phyloP scores from a whole-genome alignment of 1,140 invertebrate genomes.

The Bilobella aurantiaca region DNA sequence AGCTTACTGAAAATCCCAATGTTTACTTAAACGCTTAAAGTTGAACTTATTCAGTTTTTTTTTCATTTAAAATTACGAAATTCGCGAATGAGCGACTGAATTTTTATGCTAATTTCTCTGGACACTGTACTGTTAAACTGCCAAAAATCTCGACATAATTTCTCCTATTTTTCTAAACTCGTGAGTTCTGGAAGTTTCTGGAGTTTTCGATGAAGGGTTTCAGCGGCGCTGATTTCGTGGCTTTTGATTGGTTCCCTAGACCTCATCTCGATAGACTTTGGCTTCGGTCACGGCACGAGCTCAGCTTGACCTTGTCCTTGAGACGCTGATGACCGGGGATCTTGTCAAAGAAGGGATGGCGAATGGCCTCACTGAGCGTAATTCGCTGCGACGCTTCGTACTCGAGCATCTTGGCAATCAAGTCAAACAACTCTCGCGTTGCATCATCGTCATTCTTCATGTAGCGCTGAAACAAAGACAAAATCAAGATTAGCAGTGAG shows the following conservation, averaged over 20 bases:
- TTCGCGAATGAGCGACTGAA: too few species aligned
- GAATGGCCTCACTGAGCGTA: slow-evolving; percentile 73
- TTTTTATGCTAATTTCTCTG: too few species aligned
- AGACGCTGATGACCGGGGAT: slow-evolving; percentile 62
- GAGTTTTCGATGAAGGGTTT: background rate
- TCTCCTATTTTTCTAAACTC: background rate
- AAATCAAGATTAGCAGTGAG: background rate
- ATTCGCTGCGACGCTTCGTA: slow-evolving; percentile 88
- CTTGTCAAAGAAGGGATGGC: slow-evolving; percentile 87
- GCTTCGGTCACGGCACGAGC: background rate
- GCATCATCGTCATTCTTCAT: slow-evolving; percentile 78
- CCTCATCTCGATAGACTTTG: background rate
- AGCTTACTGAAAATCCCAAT: too few species aligned
- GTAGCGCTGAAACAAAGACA: slow-evolving; percentile 68
- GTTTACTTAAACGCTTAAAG: too few species aligned
- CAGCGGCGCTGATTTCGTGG: background rate
- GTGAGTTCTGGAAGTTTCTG: background rate
- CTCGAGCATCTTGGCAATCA: slow-evolving; percentile 90
- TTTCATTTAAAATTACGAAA: too few species aligned
- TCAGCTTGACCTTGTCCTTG: background rate
- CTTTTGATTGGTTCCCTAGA: background rate
- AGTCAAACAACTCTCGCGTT: slow-evolving; percentile 82
- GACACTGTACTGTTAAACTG: background rate
- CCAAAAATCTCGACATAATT: background rate
- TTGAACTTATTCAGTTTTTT: too few species aligned